A percentile compares a stretch with the other conserved stretches of the same genome.
Conservation (phyloP, 2,888 invertebrate genomes). For the Clusia tigrina region DNA sequence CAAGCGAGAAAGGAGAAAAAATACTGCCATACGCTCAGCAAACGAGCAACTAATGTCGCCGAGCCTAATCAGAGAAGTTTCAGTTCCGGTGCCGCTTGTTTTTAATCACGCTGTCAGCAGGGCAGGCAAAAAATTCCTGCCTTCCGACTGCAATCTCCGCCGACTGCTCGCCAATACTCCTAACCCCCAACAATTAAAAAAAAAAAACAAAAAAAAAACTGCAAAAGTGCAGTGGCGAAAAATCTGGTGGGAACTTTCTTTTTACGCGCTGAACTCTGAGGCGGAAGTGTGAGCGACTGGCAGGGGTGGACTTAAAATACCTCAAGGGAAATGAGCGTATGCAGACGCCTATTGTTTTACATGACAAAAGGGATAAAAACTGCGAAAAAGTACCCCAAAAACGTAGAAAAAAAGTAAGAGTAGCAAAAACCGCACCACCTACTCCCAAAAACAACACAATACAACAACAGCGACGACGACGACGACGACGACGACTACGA, state of each 20-base stretch:
- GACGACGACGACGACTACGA: not conserved
- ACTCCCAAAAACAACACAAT: not conserved
- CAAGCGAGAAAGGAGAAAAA: not conserved
- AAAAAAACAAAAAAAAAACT: not conserved
- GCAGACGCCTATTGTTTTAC: slow-evolving; percentile 11
- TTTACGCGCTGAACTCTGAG: slow-evolving; percentile 2
- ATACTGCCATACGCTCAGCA: not conserved
- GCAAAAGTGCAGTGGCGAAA: not conserved
- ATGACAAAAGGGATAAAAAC: not conserved
- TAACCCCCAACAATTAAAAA: too few species aligned
- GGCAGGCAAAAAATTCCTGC: not conserved
- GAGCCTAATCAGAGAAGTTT: slow-evolving; percentile 7
- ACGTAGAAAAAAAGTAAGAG: not conserved
- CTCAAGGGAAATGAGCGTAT: slow-evolving; percentile 6
- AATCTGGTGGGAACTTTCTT: slow-evolving; percentile 1
- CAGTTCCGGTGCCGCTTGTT: not conserved
- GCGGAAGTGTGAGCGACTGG: not conserved
- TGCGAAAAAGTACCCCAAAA: not conserved
- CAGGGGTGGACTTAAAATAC: not conserved
- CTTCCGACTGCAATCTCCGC: not conserved
- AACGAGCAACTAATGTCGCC: not conserved
- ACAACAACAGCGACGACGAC: not conserved
- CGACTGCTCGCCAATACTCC: not conserved
- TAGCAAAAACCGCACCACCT: not conserved
- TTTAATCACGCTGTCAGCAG: slow-evolving; percentile 9